Conservation (phyloP, 2,888 invertebrate species). For the Gasteruption jaculator region DNA sequence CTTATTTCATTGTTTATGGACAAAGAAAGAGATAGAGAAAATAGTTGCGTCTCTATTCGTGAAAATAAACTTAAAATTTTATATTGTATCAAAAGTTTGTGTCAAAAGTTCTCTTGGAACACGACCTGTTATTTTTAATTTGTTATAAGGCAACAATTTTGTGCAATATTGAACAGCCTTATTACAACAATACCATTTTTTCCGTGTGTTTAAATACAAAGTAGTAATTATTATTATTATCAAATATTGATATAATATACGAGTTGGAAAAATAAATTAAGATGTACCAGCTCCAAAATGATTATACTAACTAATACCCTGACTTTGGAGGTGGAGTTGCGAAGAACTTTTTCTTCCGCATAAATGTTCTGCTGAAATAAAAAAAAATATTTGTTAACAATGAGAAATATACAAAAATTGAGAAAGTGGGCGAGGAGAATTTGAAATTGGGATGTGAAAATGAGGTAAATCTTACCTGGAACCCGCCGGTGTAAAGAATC, state of each 20-base stretch:
- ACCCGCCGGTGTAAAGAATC: conserved; percentile 45
- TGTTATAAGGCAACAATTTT: too few species aligned
- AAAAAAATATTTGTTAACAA: conserved; percentile 9
- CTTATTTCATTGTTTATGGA: conserved; percentile 1
- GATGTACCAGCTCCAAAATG: conserved; percentile 15
- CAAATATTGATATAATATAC: too few species aligned
- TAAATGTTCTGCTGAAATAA: conserved; percentile 40
- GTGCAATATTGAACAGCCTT: too few species aligned
- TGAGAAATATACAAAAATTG: conserved; percentile 6
- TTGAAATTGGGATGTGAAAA: conserved; percentile 1
- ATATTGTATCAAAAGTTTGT: too few species aligned
- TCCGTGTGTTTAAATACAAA: too few species aligned
- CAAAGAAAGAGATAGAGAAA: conserved; percentile 9
- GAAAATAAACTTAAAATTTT: too few species aligned
- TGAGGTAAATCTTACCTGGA: conserved; percentile 33
- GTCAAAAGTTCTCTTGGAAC: too few species aligned
- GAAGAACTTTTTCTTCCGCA: conserved; percentile 46
- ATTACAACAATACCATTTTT: too few species aligned
- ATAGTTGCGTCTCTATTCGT: too few species aligned
- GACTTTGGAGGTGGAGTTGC: conserved; percentile 45
- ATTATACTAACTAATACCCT: conserved; percentile 29
- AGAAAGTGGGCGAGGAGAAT: background rate
- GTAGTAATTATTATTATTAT: too few species aligned
- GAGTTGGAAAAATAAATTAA: too few species aligned
- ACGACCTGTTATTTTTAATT: too few species aligned